A percentile compares a stretch with the other conserved stretches of the same genome.
phyloP scores from a whole-genome alignment of 2,888 invertebrate genomes.

The Scrobipalpa costella region DNA sequence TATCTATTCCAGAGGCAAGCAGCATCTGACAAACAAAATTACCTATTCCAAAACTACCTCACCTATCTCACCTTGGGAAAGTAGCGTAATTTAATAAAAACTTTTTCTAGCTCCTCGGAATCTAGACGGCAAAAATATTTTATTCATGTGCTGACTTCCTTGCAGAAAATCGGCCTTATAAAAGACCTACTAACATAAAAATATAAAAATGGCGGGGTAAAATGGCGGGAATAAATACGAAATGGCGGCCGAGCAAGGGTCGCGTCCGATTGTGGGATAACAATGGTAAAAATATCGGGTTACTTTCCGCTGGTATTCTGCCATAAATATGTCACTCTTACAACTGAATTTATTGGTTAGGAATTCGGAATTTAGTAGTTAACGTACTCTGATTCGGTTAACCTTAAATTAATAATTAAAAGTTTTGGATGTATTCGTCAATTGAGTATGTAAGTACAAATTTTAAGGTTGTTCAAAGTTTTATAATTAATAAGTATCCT shows the following conservation, averaged over 20 bases:
- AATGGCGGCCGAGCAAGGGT: conserved; percentile 50
- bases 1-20: neutral
- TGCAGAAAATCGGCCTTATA: conserved; percentile 23
- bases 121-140: conserved; percentile 21
- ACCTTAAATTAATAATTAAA: too few relatives aligned
- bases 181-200: conserved; percentile 39
- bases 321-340: conserved; percentile 47
- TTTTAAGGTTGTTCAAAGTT: too few relatives aligned
- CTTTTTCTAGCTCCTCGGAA: conserved; percentile 7
- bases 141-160: conserved; percentile 17
- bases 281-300: conserved; percentile 56
- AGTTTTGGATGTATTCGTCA: too few relatives aligned
- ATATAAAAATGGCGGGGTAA: conserved; percentile 41
- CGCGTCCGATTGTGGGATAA: conserved; percentile 48
- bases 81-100: conserved; percentile 6
- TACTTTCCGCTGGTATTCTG: conserved; percentile 47
- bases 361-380: too few relatives aligned
- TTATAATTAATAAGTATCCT: too few relatives aligned
- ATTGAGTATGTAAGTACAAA: too few relatives aligned
- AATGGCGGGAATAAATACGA: conserved; percentile 40
- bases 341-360: conserved; percentile 41
- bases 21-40: neutral
- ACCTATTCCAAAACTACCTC: neutral
- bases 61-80: neutral
- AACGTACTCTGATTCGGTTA: neutral